phyloP scores from a whole-genome alignment of 2,113 vertebrate species.

The Amphiprion ocellaris region DNA sequence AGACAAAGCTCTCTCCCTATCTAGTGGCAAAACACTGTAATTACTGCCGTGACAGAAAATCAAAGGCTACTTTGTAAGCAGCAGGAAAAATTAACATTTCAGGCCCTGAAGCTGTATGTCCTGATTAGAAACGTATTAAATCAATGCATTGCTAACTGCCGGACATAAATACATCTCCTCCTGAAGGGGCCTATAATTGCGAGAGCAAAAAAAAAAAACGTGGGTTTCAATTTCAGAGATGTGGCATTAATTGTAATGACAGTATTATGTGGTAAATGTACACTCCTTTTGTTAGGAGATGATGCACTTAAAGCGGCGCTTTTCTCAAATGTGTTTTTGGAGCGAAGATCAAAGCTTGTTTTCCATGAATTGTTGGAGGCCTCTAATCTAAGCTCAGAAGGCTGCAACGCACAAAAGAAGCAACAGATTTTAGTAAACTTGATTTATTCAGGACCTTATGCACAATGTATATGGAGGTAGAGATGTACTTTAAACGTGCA shows the following conservation, averaged over 20 bases:
- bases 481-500: too few relatives aligned
- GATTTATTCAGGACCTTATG: neutral
- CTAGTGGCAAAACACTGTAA: constrained; percentile 99
- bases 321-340: constrained; percentile 37
- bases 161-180: constrained; percentile 84
- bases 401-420: constrained; percentile 11
- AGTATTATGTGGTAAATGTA: constrained; percentile 62
- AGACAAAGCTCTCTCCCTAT: constrained; percentile 97
- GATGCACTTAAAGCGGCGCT: constrained; percentile 47
- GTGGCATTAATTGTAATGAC: constrained; percentile 72
- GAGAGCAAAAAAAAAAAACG: constrained; percentile 57
- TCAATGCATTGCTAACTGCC: constrained; percentile 98
- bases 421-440: neutral
- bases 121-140: constrained; percentile 99
- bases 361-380: constrained; percentile 52
- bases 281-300: constrained; percentile 59
- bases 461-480: neutral
- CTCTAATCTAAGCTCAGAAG: constrained; percentile 24
- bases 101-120: constrained; percentile 96
- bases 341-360: constrained; percentile 74
- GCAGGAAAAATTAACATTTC: constrained; percentile 99
- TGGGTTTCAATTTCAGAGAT: constrained; percentile 76
- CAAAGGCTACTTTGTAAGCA: constrained; percentile 98
- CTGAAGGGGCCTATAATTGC: constrained; percentile 85
- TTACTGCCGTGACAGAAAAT: constrained; percentile 99